Percentiles rank a stretch among this genome's conserved stretches.
These are phyloP conservation scores for Hemitrygon akajei DNA, from an alignment of 2,797 vertebrate species.

Conservation along the genomic window DNA sequence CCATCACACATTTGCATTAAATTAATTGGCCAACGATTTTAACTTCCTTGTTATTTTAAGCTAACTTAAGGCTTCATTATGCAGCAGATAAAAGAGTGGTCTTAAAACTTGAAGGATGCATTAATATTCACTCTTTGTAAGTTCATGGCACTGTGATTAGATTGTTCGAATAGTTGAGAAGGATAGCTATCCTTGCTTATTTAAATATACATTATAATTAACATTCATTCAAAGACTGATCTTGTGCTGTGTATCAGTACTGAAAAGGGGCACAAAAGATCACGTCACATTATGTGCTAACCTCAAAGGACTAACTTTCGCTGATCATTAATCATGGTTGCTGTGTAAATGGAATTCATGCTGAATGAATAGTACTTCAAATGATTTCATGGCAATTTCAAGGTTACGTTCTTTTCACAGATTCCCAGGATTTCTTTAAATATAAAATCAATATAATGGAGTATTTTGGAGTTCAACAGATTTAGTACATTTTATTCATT, in stretches of 20 bases:
- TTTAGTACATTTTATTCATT: neutral
- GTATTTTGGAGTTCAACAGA: neutral
- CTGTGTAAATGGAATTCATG: neutral
- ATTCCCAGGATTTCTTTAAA: neutral
- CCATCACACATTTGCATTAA: neutral
- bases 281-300: neutral
- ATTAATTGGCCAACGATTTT: neutral
- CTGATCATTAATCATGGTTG: neutral
- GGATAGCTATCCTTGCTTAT: neutral
- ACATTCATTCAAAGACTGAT: neutral
- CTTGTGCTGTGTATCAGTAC: neutral
- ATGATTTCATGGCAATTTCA: constrained; percentile 1
- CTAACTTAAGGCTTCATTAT: neutral
- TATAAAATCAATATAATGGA: neutral
- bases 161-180: neutral
- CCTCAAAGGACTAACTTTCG: neutral
- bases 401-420: neutral
- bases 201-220: constrained; percentile 8
- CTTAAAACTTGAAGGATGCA: neutral
- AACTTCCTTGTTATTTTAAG: neutral
- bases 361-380: neutral
- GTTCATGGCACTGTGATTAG: neutral
- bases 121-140: constrained; percentile 20
- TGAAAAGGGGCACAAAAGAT: neutral
- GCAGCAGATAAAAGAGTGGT: neutral